A percentile compares a stretch with the other conserved stretches of the same genome.
Conservation (phyloP, 2,888 invertebrate species). For the Cosmia pyralina region DNA sequence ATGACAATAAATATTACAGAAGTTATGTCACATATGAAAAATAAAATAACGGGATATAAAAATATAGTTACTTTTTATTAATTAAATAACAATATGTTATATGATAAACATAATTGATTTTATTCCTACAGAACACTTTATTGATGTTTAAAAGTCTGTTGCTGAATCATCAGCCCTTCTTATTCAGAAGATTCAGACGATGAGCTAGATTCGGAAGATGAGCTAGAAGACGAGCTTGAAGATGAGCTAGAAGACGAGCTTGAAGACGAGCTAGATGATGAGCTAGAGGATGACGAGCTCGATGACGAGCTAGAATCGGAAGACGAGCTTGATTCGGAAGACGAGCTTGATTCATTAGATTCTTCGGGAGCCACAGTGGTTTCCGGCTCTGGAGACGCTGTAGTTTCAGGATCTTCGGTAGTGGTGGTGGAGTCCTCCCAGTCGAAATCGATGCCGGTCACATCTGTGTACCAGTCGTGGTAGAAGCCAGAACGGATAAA, state of each 20-base stretch:
- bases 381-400: neutral
- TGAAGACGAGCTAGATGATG: neutral
- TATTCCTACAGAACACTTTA: neutral
- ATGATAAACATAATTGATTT: conserved; percentile 1
- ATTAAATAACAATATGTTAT: neutral
- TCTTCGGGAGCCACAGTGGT: neutral
- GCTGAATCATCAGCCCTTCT: neutral
- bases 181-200: conserved; percentile 26
- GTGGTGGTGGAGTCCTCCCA: conserved; percentile 38
- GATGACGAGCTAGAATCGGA: conserved; percentile 13
- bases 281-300: conserved; percentile 6
- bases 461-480: conserved; percentile 68
- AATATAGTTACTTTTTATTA: neutral
- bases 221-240: conserved; percentile 11
- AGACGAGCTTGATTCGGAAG: neutral
- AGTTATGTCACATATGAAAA: neutral
- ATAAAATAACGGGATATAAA: neutral
- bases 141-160: neutral
- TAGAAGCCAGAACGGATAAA: conserved; percentile 73
- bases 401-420: conserved; percentile 11
- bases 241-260: conserved; percentile 7
- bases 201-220: conserved; percentile 17
- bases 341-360: conserved; percentile 8
- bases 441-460: conserved; percentile 70
- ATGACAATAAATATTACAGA: neutral